These are phyloP conservation scores for Dinothrombium tinctorium DNA, from an alignment of 1,140 invertebrate species.

Conservation along the genomic window DNA sequence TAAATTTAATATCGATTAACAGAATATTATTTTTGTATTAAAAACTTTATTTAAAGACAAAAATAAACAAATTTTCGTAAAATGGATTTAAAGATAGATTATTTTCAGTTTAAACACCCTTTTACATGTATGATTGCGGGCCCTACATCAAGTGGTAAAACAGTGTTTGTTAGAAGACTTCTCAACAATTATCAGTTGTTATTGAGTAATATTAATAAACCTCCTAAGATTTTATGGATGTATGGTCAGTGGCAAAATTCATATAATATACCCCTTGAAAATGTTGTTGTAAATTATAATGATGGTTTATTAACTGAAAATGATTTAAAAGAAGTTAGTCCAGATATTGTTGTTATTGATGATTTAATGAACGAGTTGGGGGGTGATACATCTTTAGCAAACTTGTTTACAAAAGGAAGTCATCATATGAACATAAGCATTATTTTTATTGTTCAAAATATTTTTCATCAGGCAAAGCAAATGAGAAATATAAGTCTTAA, in stretches of 20 bases:
- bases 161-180: too few species aligned
- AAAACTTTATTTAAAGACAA: too few species aligned
- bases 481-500: slow-evolving; percentile 21
- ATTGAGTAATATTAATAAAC: too few species aligned
- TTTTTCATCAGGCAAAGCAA: slow-evolving; percentile 21
- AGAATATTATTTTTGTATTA: too few species aligned
- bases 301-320: not conserved
- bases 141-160: too few species aligned
- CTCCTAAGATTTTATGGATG: not conserved
- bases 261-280: not conserved
- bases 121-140: too few species aligned
- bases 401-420: slow-evolving; percentile 22
- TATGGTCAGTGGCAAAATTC: slow-evolving; percentile 3
- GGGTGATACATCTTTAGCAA: slow-evolving; percentile 18
- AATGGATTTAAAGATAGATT: too few species aligned
- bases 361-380: slow-evolving; percentile 21
- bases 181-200: too few species aligned
- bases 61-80: too few species aligned
- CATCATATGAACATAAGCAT: slow-evolving; percentile 22
- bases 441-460: slow-evolving; percentile 23
- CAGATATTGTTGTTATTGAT: slow-evolving; percentile 18
- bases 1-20: too few species aligned
- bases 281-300: not conserved
- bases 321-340: not conserved
- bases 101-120: too few species aligned